A percentile compares a stretch with the other conserved stretches of the same genome.
Conservation (phyloP, 1,140 invertebrate species). For the Mamestra configurata region DNA sequence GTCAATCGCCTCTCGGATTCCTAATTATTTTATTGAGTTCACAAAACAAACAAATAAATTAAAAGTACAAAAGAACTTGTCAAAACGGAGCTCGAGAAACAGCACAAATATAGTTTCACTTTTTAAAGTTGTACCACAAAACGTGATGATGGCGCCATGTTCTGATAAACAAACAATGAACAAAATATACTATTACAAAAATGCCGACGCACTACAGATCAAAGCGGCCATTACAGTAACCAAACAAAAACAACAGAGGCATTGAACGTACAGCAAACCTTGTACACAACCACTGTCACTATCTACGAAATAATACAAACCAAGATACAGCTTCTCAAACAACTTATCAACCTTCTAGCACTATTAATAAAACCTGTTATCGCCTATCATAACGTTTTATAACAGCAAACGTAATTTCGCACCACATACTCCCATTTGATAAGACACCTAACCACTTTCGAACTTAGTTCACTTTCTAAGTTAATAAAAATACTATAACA, state of each 20-base stretch:
- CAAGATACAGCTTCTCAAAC: background rate
- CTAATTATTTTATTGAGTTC: background rate
- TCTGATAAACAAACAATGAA: constrained; percentile 5
- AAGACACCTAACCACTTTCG: constrained; percentile 49
- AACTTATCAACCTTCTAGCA: background rate
- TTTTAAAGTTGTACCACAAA: constrained; percentile 17
- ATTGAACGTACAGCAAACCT: constrained; percentile 15
- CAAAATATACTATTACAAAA: constrained; percentile 20
- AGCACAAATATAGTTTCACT: constrained; percentile 34
- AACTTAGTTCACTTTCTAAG: constrained; percentile 49
- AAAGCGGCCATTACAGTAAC: constrained; percentile 12
- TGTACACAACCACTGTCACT: constrained; percentile 33
- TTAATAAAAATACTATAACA: constrained; percentile 49
- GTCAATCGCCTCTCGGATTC: background rate
- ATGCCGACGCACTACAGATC: constrained; percentile 19
- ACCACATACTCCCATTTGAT: constrained; percentile 50
- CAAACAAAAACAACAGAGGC: constrained; percentile 35
- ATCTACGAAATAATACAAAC: constrained; percentile 33
- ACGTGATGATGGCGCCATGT: constrained; percentile 11
- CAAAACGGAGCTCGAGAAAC: background rate
- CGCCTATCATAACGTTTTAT: background rate
- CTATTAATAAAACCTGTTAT: constrained; percentile 18
- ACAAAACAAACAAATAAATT: background rate
- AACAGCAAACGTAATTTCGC: background rate
- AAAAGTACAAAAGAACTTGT: background rate